Conservation (phyloP, 2,888 invertebrate species). For the Lasioglossum malachurum region DNA sequence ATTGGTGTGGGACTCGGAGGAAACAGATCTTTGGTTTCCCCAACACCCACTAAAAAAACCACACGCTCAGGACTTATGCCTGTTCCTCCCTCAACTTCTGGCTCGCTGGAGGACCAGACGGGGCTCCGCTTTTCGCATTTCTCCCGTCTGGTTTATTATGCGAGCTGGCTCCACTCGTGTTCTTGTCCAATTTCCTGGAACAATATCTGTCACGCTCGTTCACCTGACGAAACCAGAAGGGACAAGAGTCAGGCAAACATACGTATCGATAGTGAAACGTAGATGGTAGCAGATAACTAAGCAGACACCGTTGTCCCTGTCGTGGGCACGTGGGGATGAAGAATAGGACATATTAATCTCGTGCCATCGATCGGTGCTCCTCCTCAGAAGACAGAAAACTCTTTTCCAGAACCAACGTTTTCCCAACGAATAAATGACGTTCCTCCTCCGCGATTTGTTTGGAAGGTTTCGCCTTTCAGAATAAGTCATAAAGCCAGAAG, state of each 20-base stretch:
- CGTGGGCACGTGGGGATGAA: not conserved
- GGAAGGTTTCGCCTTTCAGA: conserved; percentile 7
- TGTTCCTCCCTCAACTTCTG: no score
- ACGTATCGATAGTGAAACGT: conserved; percentile 13
- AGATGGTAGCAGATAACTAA: conserved; percentile 13
- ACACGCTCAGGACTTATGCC: no score
- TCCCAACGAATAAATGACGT: not conserved
- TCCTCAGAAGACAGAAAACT: not conserved
- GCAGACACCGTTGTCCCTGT: not conserved
- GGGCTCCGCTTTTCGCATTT: no score
- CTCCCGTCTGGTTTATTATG: no score
- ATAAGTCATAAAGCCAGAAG: not conserved
- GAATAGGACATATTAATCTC: not conserved
- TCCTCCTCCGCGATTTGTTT: not conserved
- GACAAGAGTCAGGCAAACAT: not conserved
- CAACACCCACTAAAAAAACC: no score
- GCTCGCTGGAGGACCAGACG: no score
- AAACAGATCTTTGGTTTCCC: no score
- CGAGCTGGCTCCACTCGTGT: no score
- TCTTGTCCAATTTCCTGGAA: not conserved
- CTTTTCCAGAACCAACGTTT: not conserved
- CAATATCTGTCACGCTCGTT: not conserved
- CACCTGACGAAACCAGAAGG: conserved; percentile 3
- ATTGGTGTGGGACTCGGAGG: no score
- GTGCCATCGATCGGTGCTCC: not conserved